phyloP scores from a whole-genome alignment of 1,140 invertebrate species.

The Musca domestica region DNA sequence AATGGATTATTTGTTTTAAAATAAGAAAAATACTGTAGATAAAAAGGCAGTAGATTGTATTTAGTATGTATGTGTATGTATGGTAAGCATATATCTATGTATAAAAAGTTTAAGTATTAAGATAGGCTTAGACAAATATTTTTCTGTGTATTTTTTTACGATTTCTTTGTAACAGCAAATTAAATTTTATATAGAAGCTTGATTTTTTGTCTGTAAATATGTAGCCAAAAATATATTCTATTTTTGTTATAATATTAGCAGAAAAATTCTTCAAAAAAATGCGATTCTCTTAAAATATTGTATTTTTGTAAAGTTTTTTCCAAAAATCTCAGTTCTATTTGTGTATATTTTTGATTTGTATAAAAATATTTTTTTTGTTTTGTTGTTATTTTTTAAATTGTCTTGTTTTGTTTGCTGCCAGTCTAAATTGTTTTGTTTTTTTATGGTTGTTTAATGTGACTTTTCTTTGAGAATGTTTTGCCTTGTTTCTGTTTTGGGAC shows the following conservation, averaged over 20 bases:
- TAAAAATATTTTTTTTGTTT: neutral
- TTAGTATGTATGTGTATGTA: too few species aligned
- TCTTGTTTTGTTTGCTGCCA: slow-evolving; percentile 19
- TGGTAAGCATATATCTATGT: too few species aligned
- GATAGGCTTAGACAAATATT: too few species aligned
- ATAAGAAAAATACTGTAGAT: too few species aligned
- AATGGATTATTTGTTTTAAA: too few species aligned
- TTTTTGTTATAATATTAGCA: neutral
- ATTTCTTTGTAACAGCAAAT: neutral
- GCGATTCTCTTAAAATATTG: slow-evolving; percentile 10
- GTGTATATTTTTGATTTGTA: neutral
- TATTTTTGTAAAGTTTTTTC: slow-evolving; percentile 5
- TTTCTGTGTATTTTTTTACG: too few species aligned
- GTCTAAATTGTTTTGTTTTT: slow-evolving; percentile 19
- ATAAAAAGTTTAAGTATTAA: too few species aligned
- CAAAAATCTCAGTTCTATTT: slow-evolving; percentile 10
- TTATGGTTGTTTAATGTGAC: neutral
- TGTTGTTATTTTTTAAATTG: slow-evolving; percentile 1
- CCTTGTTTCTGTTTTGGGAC: too few species aligned
- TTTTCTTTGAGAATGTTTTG: slow-evolving; percentile 13
- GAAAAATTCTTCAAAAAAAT: neutral
- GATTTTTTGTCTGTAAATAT: slow-evolving; percentile 3
- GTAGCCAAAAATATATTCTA: slow-evolving; percentile 12
- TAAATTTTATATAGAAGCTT: neutral
- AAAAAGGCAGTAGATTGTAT: too few species aligned